phyloP scores from a whole-genome alignment of 2,888 invertebrate species.

The Mimachlamys varia region DNA sequence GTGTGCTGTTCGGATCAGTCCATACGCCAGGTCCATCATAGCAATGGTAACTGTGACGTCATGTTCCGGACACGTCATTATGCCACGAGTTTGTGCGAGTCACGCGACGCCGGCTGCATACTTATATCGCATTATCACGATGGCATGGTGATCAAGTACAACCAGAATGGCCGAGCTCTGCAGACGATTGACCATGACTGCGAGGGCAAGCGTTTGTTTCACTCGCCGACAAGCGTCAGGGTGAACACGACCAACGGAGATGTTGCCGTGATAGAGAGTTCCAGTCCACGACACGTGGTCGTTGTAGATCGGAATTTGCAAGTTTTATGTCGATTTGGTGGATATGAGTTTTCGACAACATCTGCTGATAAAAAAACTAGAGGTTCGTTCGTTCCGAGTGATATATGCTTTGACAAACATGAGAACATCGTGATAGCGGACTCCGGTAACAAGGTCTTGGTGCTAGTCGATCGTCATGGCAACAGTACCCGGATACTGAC shows the following conservation, averaged over 20 bases:
- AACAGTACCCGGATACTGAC: neutral
- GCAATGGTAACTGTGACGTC: neutral
- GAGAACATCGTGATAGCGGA: conserved; percentile 17
- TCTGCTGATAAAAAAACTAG: neutral
- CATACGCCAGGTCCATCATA: neutral
- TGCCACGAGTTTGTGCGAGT: neutral
- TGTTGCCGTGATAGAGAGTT: conserved; percentile 8
- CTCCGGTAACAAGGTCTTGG: neutral
- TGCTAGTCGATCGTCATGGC: neutral
- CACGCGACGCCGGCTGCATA: neutral
- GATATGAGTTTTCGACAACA: neutral
- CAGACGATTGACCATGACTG: conserved; percentile 18
- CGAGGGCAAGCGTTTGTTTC: neutral
- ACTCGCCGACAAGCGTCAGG: conserved; percentile 11
- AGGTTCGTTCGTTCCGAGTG: neutral
- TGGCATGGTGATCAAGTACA: neutral
- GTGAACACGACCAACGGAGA: conserved; percentile 31
- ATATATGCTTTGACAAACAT: conserved; percentile 8
- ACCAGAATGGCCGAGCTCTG: neutral
- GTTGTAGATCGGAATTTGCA: neutral
- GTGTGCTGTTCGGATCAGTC: conserved; percentile 5
- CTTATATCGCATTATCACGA: neutral
- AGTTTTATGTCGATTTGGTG: neutral
- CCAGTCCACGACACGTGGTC: neutral
- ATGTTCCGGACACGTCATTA: neutral